Conservation (phyloP, 2,888 invertebrate genomes). For the Cantharis nigra region DNA sequence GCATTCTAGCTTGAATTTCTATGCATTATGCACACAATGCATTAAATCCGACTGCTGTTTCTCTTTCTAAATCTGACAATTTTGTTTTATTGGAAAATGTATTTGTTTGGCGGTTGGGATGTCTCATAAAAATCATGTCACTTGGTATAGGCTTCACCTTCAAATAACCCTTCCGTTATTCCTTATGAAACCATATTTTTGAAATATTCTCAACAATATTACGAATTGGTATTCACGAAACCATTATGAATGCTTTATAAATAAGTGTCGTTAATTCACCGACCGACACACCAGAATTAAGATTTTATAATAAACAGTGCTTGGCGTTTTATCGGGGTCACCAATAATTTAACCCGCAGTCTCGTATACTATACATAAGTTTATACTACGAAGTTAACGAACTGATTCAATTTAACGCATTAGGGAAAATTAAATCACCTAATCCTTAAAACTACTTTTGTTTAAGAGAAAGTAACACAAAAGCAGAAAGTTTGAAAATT, state of each 20-base stretch:
- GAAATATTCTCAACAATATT: no score
- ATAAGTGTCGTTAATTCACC: neutral
- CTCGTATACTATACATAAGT: no score
- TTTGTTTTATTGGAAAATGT: neutral
- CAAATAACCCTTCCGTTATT: no score
- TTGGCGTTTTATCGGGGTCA: neutral
- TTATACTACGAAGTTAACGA: no score
- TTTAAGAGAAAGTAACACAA: constrained; percentile 6
- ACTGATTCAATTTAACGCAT: neutral
- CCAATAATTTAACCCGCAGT: neutral
- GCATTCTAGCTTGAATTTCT: neutral
- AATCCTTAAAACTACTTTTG: neutral
- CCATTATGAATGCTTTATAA: neutral
- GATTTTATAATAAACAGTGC: no score
- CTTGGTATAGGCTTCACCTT: neutral
- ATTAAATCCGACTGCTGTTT: neutral
- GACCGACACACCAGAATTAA: neutral
- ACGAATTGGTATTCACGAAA: no score
- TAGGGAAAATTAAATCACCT: neutral
- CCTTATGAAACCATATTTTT: no score
- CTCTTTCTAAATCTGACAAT: neutral
- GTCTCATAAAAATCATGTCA: neutral
- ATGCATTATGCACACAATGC: neutral
- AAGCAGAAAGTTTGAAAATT: constrained; percentile 9
- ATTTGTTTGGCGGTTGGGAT: neutral